Percentiles rank a stretch among this genome's conserved stretches.
phyloP scores from a whole-genome alignment of 2,113 vertebrate genomes.

The Xenotilapia caudafasciata region DNA sequence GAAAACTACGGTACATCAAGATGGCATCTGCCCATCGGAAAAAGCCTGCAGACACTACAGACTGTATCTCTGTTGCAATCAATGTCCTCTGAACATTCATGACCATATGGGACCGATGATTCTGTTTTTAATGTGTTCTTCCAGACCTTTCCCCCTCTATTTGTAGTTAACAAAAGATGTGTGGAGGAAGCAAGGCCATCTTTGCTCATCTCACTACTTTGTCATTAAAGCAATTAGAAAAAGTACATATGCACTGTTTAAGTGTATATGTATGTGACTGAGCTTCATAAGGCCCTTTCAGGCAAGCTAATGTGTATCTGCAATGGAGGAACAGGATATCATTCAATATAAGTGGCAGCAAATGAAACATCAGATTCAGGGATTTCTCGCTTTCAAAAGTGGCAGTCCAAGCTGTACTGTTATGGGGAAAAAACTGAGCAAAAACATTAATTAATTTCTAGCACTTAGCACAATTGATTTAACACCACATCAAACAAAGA shows the following conservation, averaged over 20 bases:
- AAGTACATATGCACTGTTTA: neutral
- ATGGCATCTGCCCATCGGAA: slow-evolving; percentile 47
- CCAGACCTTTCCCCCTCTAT: neutral
- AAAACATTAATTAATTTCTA: neutral
- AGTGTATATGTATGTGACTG: neutral
- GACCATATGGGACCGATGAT: slow-evolving; percentile 60
- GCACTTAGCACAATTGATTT: neutral
- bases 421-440: neutral
- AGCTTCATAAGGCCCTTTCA: neutral
- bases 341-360: neutral
- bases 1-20: neutral
- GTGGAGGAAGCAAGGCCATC: neutral
- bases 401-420: neutral
- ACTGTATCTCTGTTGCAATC: slow-evolving; percentile 42
- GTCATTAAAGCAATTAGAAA: neutral
- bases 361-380: neutral
- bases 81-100: slow-evolving; percentile 51
- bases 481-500: neutral
- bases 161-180: neutral
- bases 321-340: neutral
- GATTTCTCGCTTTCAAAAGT: neutral
- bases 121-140: slow-evolving; percentile 31
- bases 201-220: neutral
- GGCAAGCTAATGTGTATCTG: neutral
- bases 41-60: slow-evolving; percentile 6